Base-by-base conservation (phyloP, 2,797 vertebrate genomes). In the Bradypodion pumilum region DNA sequence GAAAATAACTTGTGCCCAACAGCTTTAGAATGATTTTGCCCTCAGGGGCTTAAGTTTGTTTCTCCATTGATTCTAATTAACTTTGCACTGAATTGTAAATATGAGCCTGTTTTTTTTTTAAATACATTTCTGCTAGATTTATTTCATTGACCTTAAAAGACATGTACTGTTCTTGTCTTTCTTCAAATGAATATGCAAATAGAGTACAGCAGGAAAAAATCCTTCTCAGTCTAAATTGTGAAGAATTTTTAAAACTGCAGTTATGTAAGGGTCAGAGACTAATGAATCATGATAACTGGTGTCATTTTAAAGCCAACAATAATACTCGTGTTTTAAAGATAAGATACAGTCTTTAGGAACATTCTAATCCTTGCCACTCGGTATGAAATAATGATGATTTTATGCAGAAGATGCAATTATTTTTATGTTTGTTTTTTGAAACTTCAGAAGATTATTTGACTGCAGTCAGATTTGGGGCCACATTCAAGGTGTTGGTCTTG, bases 31-130 rank as follows among this genome's bases (percentile, higher is more conserved):
- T 87, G 81, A 5, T 2, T 32, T 68, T 40, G 69, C 81, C 23
- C 59, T 83, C 73, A 78, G 75, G 37, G 75, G 23, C 1, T 86
- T 49, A 69, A n/a, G 52, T 85, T 88, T 66, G 32, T 85, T 80
- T 76, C 19, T 85, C 74, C 79, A 74, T 59, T 86, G 86, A 81
- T 77, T 62, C 46, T 85, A 89, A 89, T 89, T 91, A 90, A 85
- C 80, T 92, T 90, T 87, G 29, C 74, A 66, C 60, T 86, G 74
- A 65, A 59, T 86, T 88, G 37, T 16, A 42, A 89, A 44, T 76
- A 37, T 37, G 44, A 81, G 76, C 60, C 62, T 81, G n/a, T n/a
- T n/a, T n/a, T n/a, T n/a, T n/a, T n/a, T n/a, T n/a, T n/a, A n/a
- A 65, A 52, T 77, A 69, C 70, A 77, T 72, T 72, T 77, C 74